These are phyloP conservation scores for Raja brachyura DNA, from an alignment of 2,113 vertebrate genomes.

Conservation along the genomic window DNA sequence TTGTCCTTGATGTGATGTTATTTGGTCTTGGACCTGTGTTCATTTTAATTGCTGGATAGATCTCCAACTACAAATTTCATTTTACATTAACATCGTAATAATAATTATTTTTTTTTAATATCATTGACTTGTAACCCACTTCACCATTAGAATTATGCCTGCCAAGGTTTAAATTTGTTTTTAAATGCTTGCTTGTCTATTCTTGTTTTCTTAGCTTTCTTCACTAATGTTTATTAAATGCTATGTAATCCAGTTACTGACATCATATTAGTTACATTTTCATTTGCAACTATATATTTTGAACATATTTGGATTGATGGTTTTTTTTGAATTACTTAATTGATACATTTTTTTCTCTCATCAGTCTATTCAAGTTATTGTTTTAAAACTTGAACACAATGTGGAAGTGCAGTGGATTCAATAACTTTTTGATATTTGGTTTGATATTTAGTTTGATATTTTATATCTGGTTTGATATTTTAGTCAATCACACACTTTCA, in stretches of 20 bases:
- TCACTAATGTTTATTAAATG: not conserved
- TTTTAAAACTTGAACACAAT: not conserved
- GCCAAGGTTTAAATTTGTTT: not conserved
- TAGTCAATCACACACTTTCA: not conserved
- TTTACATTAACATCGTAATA: not conserved
- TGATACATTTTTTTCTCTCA: too few species aligned
- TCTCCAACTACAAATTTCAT: not conserved
- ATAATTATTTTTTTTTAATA: not conserved
- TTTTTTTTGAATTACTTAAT: not conserved
- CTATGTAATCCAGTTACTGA: not conserved
- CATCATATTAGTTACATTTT: not conserved
- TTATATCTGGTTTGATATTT: too few species aligned
- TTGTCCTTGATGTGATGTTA: not conserved
- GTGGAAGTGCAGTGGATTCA: not conserved
- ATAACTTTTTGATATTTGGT: not conserved
- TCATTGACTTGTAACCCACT: not conserved
- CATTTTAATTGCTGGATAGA: not conserved
- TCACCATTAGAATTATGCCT: not conserved
- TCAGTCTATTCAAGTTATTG: not conserved
- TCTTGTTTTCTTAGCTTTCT: not conserved
- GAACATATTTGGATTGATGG: not conserved
- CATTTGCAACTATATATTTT: not conserved
- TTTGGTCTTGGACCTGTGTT: not conserved
- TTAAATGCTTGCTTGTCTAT: not conserved
- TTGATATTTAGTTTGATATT: too few species aligned